These are phyloP conservation scores for Triops cancriformis DNA, from an alignment of 1,140 invertebrate species.

Conservation along the genomic window DNA sequence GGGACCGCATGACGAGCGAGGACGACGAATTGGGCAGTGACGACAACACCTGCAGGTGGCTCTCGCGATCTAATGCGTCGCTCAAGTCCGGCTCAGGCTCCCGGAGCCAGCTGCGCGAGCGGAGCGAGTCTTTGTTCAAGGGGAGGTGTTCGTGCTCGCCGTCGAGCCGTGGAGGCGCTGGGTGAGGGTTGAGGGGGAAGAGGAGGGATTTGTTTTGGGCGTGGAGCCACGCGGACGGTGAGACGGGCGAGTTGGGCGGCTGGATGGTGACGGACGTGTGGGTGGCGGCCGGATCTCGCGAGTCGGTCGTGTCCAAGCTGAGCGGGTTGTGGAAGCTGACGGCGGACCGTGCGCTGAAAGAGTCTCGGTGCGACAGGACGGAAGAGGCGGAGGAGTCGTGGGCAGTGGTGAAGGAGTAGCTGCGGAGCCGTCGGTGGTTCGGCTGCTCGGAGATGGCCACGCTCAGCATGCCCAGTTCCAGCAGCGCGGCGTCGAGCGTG, in stretches of 20 bases:
- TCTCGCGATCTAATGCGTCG: slow-evolving; percentile 19
- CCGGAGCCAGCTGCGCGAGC: not conserved
- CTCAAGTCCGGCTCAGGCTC: slow-evolving; percentile 13
- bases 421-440: not conserved
- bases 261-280: not conserved
- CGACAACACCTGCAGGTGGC: not conserved
- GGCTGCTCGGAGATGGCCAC: slow-evolving; percentile 9
- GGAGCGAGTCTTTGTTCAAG: not conserved
- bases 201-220: not conserved
- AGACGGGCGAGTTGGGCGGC: slow-evolving; percentile 27
- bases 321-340: slow-evolving; percentile 15
- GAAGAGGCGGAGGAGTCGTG: slow-evolving; percentile 1
- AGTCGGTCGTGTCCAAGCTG: not conserved
- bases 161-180: not conserved
- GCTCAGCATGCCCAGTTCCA: slow-evolving; percentile 22
- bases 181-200: not conserved
- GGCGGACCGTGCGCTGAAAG: not conserved
- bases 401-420: slow-evolving; percentile 21
- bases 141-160: not conserved
- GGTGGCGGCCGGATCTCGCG: not conserved
- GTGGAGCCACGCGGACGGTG: slow-evolving; percentile 16
- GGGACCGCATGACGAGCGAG: not conserved
- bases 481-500: slow-evolving; percentile 22
- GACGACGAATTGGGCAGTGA: not conserved
- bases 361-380: not conserved